These are phyloP conservation scores for Vicugna pacos DNA, from an alignment of 2,113 vertebrate genomes.

Conservation along the genomic window DNA sequence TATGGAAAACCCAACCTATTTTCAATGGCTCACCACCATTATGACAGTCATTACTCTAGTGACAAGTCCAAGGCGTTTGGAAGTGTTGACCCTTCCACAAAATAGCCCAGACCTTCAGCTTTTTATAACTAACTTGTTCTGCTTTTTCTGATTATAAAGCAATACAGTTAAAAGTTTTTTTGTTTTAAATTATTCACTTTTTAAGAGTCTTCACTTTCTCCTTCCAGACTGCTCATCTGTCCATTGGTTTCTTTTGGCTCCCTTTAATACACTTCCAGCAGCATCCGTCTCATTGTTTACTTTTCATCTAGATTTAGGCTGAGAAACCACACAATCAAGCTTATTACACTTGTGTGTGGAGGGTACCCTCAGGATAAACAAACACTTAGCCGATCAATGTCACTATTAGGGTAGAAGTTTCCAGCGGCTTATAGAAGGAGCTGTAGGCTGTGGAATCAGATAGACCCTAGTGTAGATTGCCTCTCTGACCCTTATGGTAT, in stretches of 20 bases:
- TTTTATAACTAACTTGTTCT: not conserved
- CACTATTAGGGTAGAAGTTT: not conserved
- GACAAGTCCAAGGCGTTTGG: not conserved
- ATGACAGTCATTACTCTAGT: not conserved
- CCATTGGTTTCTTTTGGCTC: not conserved
- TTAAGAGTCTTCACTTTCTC: not conserved
- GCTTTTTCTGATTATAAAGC: not conserved
- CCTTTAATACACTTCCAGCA: not conserved
- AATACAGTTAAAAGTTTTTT: not conserved
- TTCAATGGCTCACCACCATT: not conserved
- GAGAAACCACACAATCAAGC: not conserved
- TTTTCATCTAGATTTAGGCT: not conserved
- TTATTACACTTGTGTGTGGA: not conserved
- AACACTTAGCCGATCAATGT: not conserved
- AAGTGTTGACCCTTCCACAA: not conserved
- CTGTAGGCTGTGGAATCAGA: not conserved
- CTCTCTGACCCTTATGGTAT: not conserved
- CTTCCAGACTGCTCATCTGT: not conserved
- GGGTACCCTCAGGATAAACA: not conserved
- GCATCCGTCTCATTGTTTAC: not conserved
- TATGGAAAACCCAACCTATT: not conserved
- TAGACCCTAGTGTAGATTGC: not conserved
- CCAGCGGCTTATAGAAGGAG: not conserved
- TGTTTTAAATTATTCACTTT: not conserved
- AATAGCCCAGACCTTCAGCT: not conserved